phyloP scores from a whole-genome alignment of 2,113 vertebrate species.

The Brachirus orientalis region DNA sequence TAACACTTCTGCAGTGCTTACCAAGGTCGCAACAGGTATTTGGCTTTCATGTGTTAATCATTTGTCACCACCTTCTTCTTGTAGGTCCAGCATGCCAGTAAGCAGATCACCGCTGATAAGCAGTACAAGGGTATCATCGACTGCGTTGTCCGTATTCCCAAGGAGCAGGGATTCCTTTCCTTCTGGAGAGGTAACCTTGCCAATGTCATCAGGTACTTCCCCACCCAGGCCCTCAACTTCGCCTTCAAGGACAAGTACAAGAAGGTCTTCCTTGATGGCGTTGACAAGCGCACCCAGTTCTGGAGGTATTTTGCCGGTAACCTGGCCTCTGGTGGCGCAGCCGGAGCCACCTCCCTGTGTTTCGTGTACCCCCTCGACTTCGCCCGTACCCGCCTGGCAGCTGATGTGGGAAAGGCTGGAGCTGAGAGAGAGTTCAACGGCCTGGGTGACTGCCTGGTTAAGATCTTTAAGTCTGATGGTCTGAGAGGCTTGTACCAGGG shows the following conservation, averaged over 20 bases:
- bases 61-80: background rate
- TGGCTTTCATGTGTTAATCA: no score
- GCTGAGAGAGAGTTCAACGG: conserved; percentile 84
- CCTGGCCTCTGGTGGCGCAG: conserved; percentile 88
- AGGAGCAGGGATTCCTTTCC: conserved; percentile 88
- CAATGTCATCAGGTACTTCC: conserved; percentile 93
- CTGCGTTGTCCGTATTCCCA: conserved; percentile 89
- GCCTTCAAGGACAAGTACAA: conserved; percentile 96
- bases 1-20: background rate
- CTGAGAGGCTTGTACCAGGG: conserved; percentile 87
- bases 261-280: conserved; percentile 88
- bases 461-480: conserved; percentile 86
- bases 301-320: conserved; percentile 93
- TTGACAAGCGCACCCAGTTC: conserved; percentile 90
- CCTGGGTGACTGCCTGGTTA: conserved; percentile 86
- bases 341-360: conserved; percentile 89
- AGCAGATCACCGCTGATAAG: conserved; percentile 87
- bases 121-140: conserved; percentile 93
- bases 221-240: conserved; percentile 92
- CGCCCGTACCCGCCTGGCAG: conserved; percentile 88
- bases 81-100: conserved; percentile 91
- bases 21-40: conserved; percentile 65
- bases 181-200: conserved; percentile 94
- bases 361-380: conserved; percentile 92
- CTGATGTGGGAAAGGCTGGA: conserved; percentile 87